Evolutionary conservation across 2,888 invertebrate genomes (phyloP), one percentile per base, ranked within the genome.

Genomic region (Tachina fera): DNA sequence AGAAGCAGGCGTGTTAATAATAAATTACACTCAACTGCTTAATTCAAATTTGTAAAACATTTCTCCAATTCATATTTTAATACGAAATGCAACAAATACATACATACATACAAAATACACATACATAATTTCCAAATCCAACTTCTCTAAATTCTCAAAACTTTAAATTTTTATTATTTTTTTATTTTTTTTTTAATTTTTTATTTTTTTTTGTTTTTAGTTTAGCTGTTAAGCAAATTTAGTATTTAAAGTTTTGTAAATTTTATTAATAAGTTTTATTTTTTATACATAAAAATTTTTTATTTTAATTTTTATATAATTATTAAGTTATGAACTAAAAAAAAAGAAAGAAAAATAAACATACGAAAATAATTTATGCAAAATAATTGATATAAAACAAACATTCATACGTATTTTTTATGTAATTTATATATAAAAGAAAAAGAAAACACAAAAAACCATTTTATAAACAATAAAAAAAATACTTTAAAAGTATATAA

Each of bases 201-300:
- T 60, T 45, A n/a, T 47, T 41, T 3, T 47, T 65, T 51, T 81
- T 79, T 84, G 71, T 76, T 79, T 83, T 86, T 83, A 86, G 86
- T 86, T 86, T 80, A 83, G 83, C 83, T 67, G 13, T 83, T 86
- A 86, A 86, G 83, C 65, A 72, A 79, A 86, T 83, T 86, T 86
- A 83, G 86, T 76, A 80, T 83, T 86, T 83, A 86, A 79, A 79
- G 71, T 80, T 86, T 79, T 86, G 86, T 86, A 86, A 79, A 86
- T 86, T 85, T 86, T 86, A 72, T 76, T 76, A 76, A 83, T 86
- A 86, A 79, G 86, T 86, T 86, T 86, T 86, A 80, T 83, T 82
- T 86, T 86, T 76, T 86, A 86, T 79, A 83, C 61, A 79, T 67
- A 78, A 79, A 61, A 14, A 63, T 79, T 60, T 22, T 43, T 81